Evolutionary conservation across 2,797 vertebrate genomes (phyloP), one percentile per base, ranked within the genome.

Genomic region (Margarornis squamiger): DNA sequence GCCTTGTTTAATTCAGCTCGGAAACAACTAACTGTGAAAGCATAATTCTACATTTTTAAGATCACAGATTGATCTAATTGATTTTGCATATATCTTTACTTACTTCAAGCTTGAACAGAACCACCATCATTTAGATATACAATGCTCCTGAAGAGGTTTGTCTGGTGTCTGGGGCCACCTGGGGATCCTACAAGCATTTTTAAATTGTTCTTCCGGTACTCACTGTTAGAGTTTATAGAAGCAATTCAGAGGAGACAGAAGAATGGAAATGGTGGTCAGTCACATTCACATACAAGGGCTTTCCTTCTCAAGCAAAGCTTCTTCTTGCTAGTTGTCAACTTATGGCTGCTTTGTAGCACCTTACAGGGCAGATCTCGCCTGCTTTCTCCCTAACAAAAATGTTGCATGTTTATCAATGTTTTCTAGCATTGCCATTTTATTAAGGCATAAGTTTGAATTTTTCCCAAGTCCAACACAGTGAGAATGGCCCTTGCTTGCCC

Each of bases 281-380:
- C 1, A 1, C 4, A 7, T 51, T n/a, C 36, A 34, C 3, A 14
- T 12, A 12, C 6, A 24, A 34, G 19, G 14, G 8, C 12, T 89
- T 89, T 27, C n/a, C n/a, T 77, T 84, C 46, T 57, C 30, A 58
- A 24, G 34, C 88, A 62, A 68, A 84, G 7, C 9, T 49, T 7
- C 48, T 68, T 24, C 24, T 80, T 57, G 14, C 10, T 45, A 3
- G 8, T 38, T 68, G 21, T 43, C 41, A 41, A 27, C 7, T 36
- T n/a, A 23, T 6, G 10, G 21, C n/a, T 83, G 43, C 59, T 86
- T 62, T 62, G 39, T 48, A 83, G 59, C 61, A 75, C 27, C 23
- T 58, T 34, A 41, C 26, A 29, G 51, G 34, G 9, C 23, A 80
- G 17, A n/a, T 55, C 10, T 48, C 4, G 0, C 21, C 43, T 34